A percentile compares a stretch with the other conserved stretches of the same genome.
Conservation (phyloP, 92 coral and sea anemone genomes). For the Hydrozoanthus gracilis region DNA sequence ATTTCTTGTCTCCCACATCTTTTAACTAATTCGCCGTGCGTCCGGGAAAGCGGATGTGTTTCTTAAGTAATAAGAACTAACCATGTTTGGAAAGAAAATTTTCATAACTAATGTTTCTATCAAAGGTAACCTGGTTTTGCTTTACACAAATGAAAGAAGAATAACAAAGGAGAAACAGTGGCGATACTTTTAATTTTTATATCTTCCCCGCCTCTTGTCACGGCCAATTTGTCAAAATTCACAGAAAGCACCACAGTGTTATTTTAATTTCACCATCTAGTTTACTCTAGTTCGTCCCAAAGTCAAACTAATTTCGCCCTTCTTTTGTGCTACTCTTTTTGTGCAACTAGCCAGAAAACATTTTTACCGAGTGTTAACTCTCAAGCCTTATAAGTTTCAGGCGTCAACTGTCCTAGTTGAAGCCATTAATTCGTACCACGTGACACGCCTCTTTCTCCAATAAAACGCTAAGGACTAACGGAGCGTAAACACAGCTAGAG, state of each 20-base stretch:
- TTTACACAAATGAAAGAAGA: slow-evolving; percentile 36
- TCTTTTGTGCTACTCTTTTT: background rate
- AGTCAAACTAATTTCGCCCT: background rate
- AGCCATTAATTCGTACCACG: slow-evolving; percentile 33
- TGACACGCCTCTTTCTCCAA: slow-evolving; percentile 39
- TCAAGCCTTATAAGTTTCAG: slow-evolving; percentile 3
- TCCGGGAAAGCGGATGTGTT: slow-evolving; percentile 16
- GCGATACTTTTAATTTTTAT: background rate
- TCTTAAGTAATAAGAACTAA: background rate
- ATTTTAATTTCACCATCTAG: background rate
- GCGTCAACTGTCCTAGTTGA: slow-evolving; percentile 21
- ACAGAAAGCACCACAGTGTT: background rate
- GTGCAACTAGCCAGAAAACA: slow-evolving; percentile 12
- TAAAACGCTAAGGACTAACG: slow-evolving; percentile 40
- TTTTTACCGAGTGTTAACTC: slow-evolving; percentile 13
- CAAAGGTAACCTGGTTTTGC: slow-evolving; percentile 34
- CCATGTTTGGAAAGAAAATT: slow-evolving; percentile 16
- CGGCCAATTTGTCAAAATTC: background rate
- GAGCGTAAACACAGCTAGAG: slow-evolving; percentile 32
- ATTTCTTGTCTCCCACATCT: slow-evolving; percentile 19
- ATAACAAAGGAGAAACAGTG: background rate
- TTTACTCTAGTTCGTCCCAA: background rate
- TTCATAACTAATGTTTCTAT: background rate
- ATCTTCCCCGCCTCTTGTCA: slow-evolving; percentile 28
- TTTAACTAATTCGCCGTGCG: slow-evolving; percentile 17